Evolutionary conservation across 1,140 invertebrate species (phyloP).

Genomic region (Hirudo medicinalis): DNA sequence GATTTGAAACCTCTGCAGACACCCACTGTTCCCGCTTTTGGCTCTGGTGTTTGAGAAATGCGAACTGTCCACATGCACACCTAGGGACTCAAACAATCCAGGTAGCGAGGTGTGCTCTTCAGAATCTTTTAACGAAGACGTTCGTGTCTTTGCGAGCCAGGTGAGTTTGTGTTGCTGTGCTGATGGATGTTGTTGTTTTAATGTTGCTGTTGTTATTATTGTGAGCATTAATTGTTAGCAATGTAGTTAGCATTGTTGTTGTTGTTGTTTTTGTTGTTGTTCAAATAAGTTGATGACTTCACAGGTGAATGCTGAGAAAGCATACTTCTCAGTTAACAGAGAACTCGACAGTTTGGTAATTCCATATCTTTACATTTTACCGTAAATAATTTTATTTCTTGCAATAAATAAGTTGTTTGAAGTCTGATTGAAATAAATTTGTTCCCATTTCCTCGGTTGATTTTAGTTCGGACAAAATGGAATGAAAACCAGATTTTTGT

Average conservation of each 20-base stretch:
- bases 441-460: too few relatives aligned
- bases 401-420: too few relatives aligned
- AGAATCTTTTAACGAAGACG: conserved; percentile 97
- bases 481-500: too few relatives aligned
- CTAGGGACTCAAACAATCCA: conserved; percentile 83
- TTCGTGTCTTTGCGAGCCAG: conserved; percentile 97
- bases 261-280: too few relatives aligned
- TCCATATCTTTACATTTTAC: not conserved
- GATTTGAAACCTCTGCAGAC: conserved; percentile 44
- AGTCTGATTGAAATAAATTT: too few relatives aligned
- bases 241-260: too few relatives aligned
- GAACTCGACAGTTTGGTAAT: conserved; percentile 18
- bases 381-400: too few relatives aligned
- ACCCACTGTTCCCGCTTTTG: conserved; percentile 92
- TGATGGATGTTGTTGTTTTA: too few relatives aligned
- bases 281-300: too few relatives aligned
- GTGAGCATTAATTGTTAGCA: too few relatives aligned
- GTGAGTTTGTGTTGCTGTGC: conserved; percentile 42
- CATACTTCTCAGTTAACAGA: conserved; percentile 16
- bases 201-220: too few relatives aligned
- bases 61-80: conserved; percentile 96
- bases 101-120: conserved; percentile 82
- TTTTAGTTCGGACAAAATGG: too few relatives aligned
- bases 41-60: conserved; percentile 99
- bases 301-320: conserved; percentile 15